These are phyloP conservation scores for Drosophila parabipectinata DNA, from an alignment of 1,140 invertebrate genomes.

Conservation along the genomic window DNA sequence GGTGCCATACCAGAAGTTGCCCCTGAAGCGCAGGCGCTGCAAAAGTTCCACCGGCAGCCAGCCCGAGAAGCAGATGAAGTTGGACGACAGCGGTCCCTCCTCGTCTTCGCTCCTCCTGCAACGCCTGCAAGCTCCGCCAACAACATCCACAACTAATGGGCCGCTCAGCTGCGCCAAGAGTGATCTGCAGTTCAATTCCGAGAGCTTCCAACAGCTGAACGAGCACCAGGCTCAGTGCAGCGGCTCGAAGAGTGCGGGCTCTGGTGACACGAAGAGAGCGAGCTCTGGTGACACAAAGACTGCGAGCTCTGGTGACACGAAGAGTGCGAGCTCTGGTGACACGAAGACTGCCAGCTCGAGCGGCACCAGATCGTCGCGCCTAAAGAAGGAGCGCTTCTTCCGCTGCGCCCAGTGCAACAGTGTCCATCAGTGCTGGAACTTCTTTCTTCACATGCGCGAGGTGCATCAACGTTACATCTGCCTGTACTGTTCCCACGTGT, in stretches of 20 bases:
- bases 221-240: conserved; percentile 39
- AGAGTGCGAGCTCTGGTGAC: background rate
- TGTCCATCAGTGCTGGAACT: conserved; percentile 93
- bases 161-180: conserved; percentile 55
- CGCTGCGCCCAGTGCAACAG: conserved; percentile 91
- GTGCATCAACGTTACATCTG: conserved; percentile 91
- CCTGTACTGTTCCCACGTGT: conserved; percentile 91
- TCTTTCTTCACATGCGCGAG: conserved; percentile 92
- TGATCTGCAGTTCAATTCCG: conserved; percentile 84
- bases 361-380: background rate
- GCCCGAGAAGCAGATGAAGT: conserved; percentile 7
- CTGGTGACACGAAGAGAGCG: background rate
- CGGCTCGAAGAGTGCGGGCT: background rate
- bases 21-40: conserved; percentile 35
- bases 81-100: background rate
- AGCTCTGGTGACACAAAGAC: background rate
- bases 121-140: conserved; percentile 50
- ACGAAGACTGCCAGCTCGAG: background rate
- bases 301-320: background rate
- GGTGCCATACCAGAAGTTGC: conserved; percentile 20
- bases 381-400: conserved; percentile 85
- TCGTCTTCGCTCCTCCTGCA: conserved; percentile 60
- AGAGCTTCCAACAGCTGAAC: conserved; percentile 52
- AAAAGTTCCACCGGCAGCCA: conserved; percentile 41
- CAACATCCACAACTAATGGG: background rate